Evolutionary conservation across 2,113 vertebrate genomes (phyloP).

Genomic region (Heptranchias perlo): DNA sequence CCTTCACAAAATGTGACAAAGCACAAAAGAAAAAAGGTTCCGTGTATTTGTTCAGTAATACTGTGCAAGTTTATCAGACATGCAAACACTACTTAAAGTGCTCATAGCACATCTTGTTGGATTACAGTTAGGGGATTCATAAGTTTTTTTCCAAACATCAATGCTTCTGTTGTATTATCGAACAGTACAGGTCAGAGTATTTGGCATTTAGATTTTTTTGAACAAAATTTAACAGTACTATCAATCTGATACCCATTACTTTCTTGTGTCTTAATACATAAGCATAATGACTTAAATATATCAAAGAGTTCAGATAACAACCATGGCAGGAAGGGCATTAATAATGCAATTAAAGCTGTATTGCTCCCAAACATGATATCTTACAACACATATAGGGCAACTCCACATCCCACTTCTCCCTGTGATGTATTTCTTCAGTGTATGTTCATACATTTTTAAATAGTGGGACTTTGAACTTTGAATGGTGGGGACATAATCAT

Average conservation of each 20-base stretch:
- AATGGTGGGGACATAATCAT: too few relatives aligned
- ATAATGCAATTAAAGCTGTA: too few relatives aligned
- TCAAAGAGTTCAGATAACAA: not conserved
- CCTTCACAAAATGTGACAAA: conserved; percentile 2
- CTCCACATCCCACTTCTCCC: too few relatives aligned
- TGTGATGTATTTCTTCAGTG: too few relatives aligned
- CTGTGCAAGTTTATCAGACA: not conserved
- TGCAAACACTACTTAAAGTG: not conserved
- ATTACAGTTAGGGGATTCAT: not conserved
- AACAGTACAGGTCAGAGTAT: not conserved
- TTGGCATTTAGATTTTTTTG: not conserved
- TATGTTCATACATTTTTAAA: too few relatives aligned
- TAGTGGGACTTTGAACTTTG: too few relatives aligned
- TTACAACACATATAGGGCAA: too few relatives aligned
- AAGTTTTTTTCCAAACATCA: not conserved
- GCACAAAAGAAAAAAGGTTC: not conserved
- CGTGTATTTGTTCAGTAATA: not conserved
- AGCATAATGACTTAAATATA: not conserved
- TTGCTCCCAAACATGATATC: too few relatives aligned
- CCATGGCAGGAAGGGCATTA: not conserved
- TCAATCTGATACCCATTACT: not conserved
- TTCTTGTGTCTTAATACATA: not conserved
- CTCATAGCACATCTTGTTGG: not conserved
- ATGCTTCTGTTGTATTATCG: not conserved
- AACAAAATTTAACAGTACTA: not conserved